A percentile compares a stretch with the other conserved stretches of the same genome.
Evolutionary conservation across 64 coral and sea anemone genomes (phyloP).

Genomic region (Orbicella faveolata): DNA sequence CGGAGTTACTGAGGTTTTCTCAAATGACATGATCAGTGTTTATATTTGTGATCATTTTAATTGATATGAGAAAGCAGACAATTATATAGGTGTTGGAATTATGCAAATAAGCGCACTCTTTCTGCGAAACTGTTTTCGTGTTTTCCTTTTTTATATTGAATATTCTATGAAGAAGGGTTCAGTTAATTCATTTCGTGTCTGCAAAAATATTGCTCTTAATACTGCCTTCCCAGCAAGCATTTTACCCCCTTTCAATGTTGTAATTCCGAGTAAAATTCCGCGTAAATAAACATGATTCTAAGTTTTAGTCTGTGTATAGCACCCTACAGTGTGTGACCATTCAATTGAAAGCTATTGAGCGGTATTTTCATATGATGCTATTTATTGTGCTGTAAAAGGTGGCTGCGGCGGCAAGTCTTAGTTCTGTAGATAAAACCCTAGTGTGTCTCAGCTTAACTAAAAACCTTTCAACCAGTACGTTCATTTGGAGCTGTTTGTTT

Average conservation of each 20-base stretch:
- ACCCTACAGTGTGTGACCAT: background rate
- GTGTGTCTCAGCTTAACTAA: background rate
- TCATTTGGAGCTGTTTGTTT: background rate
- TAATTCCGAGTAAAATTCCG: background rate
- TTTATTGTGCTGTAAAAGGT: background rate
- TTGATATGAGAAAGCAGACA: background rate
- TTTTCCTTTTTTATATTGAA: background rate
- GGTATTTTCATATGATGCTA: background rate
- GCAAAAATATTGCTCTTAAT: background rate
- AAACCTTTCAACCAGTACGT: background rate
- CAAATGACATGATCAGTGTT: no score
- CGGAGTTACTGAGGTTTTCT: no score
- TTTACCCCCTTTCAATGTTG: background rate
- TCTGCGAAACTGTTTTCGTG: no score
- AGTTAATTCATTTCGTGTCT: background rate
- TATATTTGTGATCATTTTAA: no score
- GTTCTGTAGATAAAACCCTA: background rate
- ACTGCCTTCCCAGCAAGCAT: background rate
- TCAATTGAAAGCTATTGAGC: background rate
- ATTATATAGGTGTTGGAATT: background rate
- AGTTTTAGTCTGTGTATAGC: background rate
- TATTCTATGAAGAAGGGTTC: background rate
- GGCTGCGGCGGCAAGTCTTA: background rate
- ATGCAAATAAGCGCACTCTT: background rate
- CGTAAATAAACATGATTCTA: background rate